Evolutionary conservation across 1,140 invertebrate genomes (phyloP).

Genomic region (Lucilia sericata): DNA sequence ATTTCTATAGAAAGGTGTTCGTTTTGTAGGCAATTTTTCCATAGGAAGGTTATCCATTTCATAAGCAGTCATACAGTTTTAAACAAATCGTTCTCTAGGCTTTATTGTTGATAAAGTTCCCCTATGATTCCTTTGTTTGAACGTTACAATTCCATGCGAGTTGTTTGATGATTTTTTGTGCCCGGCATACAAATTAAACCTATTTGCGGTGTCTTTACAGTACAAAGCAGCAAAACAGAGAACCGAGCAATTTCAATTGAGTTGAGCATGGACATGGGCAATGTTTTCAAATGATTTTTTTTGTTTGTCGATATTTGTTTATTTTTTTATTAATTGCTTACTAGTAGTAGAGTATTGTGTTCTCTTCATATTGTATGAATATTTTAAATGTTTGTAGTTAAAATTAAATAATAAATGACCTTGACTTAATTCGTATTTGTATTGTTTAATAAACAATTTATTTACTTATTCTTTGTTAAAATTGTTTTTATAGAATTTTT

Average conservation of each 20-base stretch:
- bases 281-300: not conserved
- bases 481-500: no score
- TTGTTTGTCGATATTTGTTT: not conserved
- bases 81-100: no score
- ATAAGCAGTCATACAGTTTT: no score
- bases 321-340: constrained; percentile 2
- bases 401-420: not conserved
- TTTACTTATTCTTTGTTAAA: no score
- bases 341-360: not conserved
- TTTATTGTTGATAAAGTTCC: no score
- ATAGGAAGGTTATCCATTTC: no score
- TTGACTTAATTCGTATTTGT: constrained; percentile 10
- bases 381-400: not conserved
- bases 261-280: no score
- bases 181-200: not conserved
- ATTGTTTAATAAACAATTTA: not conserved
- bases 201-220: not conserved
- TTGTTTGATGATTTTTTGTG: not conserved
- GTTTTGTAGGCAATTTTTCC: no score
- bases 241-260: no score
- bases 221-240: not conserved
- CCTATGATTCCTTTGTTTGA: no score
- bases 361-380: not conserved
- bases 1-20: no score
- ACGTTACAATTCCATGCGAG: no score